These are phyloP conservation scores for Cherax destructor DNA, from an alignment of 1,140 invertebrate species.

Conservation along the genomic window DNA sequence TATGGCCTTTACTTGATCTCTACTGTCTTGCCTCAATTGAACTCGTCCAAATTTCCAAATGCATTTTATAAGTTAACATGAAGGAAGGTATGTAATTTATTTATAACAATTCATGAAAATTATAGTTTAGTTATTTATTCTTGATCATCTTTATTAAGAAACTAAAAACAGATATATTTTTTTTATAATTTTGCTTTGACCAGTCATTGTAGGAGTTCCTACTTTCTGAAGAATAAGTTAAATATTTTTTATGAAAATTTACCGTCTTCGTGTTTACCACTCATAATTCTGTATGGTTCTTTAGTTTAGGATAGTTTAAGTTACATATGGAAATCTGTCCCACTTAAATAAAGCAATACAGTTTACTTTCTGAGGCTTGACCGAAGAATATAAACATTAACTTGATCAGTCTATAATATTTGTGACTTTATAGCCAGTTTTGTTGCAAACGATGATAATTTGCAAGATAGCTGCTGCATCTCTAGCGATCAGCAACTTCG, in stretches of 20 bases:
- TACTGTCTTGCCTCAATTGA: constrained; percentile 26
- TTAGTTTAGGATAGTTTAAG: not conserved
- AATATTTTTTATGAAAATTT: not conserved
- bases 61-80: not conserved
- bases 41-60: constrained; percentile 30
- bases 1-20: constrained; percentile 40
- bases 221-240: not conserved
- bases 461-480: no score
- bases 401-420: not conserved
- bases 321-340: constrained; percentile 39
- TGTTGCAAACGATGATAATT: no score
- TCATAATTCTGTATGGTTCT: not conserved
- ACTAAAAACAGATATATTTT: not conserved
- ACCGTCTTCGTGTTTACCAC: not conserved
- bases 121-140: not conserved
- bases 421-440: no score
- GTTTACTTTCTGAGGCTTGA: constrained; percentile 50
- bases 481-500: no score
- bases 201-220: not conserved
- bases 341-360: constrained; percentile 42
- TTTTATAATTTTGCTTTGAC: not conserved
- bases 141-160: not conserved
- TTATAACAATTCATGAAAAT: not conserved
- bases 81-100: not conserved
- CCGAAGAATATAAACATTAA: not conserved